A percentile compares a stretch with the other conserved stretches of the same genome.
These are phyloP conservation scores for Amphimedon queenslandica DNA, from an alignment of 37 sponge, comb jelly and placozoan species.

Conservation along the genomic window DNA sequence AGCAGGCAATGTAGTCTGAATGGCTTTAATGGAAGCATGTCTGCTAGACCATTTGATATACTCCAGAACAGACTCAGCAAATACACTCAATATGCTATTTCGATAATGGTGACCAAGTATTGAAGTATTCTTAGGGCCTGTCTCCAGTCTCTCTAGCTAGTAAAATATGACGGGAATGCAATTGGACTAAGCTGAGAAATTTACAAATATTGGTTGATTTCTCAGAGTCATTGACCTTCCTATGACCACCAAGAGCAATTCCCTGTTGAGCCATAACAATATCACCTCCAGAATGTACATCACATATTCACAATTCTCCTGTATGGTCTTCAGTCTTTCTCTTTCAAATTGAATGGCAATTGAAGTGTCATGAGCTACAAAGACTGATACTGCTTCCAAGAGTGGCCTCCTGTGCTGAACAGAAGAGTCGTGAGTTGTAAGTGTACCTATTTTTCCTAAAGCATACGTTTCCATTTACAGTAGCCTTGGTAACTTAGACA, in stretches of 20 bases:
- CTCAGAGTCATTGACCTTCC: background rate
- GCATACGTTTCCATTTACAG: conserved; percentile 16
- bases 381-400: conserved; percentile 6
- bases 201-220: background rate
- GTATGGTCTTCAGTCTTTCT: background rate
- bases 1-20: no score
- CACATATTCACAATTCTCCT: conserved; percentile 5
- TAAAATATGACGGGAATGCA: background rate
- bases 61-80: background rate
- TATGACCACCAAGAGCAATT: no score
- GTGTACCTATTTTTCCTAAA: background rate
- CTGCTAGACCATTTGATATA: conserved; percentile 19
- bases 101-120: conserved; percentile 7
- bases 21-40: conserved; percentile 4
- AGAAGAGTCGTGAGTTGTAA: background rate
- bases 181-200: background rate
- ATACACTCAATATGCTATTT: background rate
- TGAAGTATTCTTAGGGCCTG: conserved; percentile 10
- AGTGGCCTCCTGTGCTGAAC: background rate
- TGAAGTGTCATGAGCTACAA: background rate
- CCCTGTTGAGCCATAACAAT: conserved; percentile 4
- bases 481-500: background rate
- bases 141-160: background rate
- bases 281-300: background rate
- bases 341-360: no score